Conservation (phyloP, 2,113 vertebrate species). For the Picathartes gymnocephalus region DNA sequence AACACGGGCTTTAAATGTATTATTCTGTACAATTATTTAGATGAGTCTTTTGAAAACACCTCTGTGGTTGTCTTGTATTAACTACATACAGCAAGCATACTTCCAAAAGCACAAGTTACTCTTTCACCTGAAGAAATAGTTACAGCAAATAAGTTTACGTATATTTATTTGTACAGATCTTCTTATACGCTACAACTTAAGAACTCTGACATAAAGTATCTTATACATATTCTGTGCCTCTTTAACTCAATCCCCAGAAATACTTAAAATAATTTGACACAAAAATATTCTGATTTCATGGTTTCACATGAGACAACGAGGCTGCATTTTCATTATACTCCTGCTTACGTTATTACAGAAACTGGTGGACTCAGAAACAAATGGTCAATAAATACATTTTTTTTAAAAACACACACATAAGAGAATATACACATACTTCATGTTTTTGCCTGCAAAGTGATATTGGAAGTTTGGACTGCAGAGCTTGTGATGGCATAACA, state of each 20-base stretch:
- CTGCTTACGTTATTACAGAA: not conserved
- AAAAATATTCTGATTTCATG: not conserved
- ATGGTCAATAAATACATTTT: not conserved
- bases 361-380: not conserved
- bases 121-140: not conserved
- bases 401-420: not conserved
- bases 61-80: not conserved
- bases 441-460: not conserved
- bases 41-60: not conserved
- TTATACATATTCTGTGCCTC: not conserved
- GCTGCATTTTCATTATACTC: not conserved
- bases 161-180: not conserved
- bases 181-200: not conserved
- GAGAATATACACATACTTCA: not conserved
- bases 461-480: not conserved
- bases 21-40: not conserved
- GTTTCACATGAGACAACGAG: not conserved
- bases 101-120: not conserved
- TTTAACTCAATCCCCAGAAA: not conserved
- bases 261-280: not conserved
- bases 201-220: not conserved
- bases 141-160: not conserved
- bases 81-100: not conserved
- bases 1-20: not conserved
- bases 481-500: not conserved